Evolutionary conservation across 2,797 vertebrate species (phyloP).

Genomic region (Mus caroli): DNA sequence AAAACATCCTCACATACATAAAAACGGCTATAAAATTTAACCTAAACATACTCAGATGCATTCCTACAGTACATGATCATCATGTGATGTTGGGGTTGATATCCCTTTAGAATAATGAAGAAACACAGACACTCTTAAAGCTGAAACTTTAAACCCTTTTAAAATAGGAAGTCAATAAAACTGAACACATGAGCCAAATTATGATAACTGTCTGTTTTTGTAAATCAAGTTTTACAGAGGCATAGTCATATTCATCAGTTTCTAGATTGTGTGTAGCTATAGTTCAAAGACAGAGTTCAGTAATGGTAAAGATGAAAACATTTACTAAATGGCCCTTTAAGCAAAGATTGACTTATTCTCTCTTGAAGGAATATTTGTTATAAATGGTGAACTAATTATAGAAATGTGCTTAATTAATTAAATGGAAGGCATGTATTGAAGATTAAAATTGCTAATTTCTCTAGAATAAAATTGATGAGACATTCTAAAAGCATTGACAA

Average conservation of each 20-base stretch:
- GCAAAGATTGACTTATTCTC: neutral
- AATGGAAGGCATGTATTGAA: neutral
- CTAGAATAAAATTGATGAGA: neutral
- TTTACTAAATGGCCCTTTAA: neutral
- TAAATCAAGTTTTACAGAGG: neutral
- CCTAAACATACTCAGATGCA: neutral
- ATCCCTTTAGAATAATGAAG: neutral
- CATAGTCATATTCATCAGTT: neutral
- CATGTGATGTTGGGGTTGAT: neutral
- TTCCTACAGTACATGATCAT: neutral
- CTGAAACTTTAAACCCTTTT: neutral
- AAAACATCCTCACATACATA: too few relatives aligned
- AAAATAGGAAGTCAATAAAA: neutral
- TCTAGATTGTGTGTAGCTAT: neutral
- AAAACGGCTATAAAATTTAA: neutral
- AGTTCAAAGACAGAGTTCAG: neutral
- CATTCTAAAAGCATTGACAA: neutral
- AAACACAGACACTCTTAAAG: neutral
- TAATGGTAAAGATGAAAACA: neutral
- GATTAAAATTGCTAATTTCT: slow-evolving; percentile 1
- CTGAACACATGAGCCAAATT: neutral
- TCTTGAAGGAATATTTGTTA: neutral
- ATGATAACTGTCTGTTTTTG: neutral
- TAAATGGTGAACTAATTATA: neutral
- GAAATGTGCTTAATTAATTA: neutral